Base-by-base conservation (phyloP, 1,140 invertebrate genomes). In the Himalopsyche phryganea region DNA sequence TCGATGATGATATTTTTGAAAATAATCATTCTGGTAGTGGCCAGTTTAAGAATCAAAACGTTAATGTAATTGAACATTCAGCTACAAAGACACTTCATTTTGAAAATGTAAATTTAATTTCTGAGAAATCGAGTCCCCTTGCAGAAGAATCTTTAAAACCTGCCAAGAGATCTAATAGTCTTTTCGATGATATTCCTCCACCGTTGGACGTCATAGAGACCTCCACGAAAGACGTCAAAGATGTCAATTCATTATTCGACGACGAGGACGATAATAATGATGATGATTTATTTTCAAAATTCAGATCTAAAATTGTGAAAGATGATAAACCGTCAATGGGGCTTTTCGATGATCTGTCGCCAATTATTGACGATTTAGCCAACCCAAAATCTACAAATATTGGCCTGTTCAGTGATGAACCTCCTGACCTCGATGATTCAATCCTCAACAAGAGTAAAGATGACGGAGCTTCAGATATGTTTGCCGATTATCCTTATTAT, bases 251-350 rank as follows among this genome's bases (percentile, higher is more conserved):
- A 1, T 41, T 60, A 1, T 60, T 58, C 28, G 52, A 64, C 49
- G 53, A 60, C 36, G 49, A 56, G 28, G 57, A 60, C 11, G 53
- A 64, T 19, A 54, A 58, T 10, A 28, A 28, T 28, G 38, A 50
- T 19, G 41, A 52, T 40, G 62, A 64, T 54, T 42, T 64, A 18
- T 64, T 64, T 33, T 53, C 47, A 6, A 51, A 32, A 58, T 59
- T 74, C 13, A 72, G 75, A 65, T 56, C 46, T 36, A 44, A 50
- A 6, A 17, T 33, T 18, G 23, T 5, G 17, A 19, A 18, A 50
- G 14, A 15, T 18, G 28, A 53, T 9, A 19, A n/a, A 49, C 23
- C 23, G 18, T 50, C 49, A 36, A 41, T 17, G 14, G 42, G 51
- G n/a, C 28, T 54, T 32, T 54, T 46, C 18, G 51, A 54, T 35